A percentile compares a stretch with the other conserved stretches of the same genome.
Evolutionary conservation across 2,113 vertebrate genomes (phyloP).

Genomic region (Microtus montanus): DNA sequence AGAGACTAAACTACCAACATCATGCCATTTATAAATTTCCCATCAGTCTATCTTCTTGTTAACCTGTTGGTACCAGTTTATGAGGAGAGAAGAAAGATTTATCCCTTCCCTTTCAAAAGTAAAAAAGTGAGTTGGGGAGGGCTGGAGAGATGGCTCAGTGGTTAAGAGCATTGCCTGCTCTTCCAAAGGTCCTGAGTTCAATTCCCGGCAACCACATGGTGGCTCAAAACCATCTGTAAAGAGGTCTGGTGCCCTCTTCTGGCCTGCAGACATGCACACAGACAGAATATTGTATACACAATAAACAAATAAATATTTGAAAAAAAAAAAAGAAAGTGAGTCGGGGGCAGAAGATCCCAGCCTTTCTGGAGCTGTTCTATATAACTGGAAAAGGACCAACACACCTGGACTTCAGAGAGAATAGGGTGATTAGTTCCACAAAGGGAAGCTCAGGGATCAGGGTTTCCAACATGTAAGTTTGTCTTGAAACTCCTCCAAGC

Average conservation of each 20-base stretch:
- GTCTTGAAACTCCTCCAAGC: background rate
- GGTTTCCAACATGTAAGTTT: no score
- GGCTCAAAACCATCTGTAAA: no score
- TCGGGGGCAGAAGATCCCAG: background rate
- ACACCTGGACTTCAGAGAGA: background rate
- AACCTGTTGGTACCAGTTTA: background rate
- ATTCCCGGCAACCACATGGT: no score
- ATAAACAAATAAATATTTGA: no score
- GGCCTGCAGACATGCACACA: no score
- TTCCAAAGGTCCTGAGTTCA: no score
- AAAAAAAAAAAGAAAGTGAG: background rate
- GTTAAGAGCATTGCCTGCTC: no score
- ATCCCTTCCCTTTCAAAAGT: background rate
- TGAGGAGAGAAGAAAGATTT: background rate
- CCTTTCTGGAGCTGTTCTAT: background rate
- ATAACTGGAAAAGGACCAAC: background rate
- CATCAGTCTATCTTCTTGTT: background rate
- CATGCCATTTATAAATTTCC: background rate
- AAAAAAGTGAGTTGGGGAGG: background rate
- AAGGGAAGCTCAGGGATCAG: no score
- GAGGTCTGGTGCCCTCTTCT: no score
- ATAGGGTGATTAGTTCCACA: background rate
- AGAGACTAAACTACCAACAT: background rate
- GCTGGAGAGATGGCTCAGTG: no score
- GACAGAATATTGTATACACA: no score